A percentile compares a stretch with the other conserved stretches of the same genome.
Conservation (phyloP, 2,113 vertebrate species). For the Lonchura striata region DNA sequence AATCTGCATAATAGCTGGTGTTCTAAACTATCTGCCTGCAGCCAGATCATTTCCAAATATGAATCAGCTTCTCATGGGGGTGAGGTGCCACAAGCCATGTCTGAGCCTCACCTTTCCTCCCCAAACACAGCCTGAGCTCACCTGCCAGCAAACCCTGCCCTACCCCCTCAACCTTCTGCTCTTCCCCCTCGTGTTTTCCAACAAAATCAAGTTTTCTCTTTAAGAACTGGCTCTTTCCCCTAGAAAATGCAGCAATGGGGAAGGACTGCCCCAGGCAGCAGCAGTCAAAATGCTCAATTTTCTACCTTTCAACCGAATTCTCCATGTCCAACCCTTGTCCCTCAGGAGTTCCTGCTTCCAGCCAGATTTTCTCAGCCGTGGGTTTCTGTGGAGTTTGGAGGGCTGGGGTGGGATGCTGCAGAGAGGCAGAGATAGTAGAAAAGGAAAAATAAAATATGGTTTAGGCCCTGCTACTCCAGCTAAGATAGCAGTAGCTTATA, state of each 20-base stretch:
- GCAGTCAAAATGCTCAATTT: fast-evolving
- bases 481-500: not conserved
- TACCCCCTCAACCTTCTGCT: not conserved
- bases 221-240: not conserved
- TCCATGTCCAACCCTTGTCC: not conserved
- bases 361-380: fast-evolving
- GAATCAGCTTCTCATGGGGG: not conserved
- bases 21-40: conserved; percentile 29
- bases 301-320: not conserved
- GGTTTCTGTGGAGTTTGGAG: not conserved
- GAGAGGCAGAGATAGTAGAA: not conserved
- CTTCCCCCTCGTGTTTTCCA: not conserved
- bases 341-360: not conserved
- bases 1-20: conserved; percentile 13
- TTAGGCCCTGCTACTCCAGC: not conserved
- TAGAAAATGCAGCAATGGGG: not conserved
- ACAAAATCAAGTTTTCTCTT: not conserved
- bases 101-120: not conserved
- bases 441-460: not conserved
- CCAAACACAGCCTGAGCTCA: not conserved
- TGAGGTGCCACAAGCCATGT: not conserved
- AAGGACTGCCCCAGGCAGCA: not conserved
- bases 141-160: not conserved
- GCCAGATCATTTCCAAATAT: not conserved
- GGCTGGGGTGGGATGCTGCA: not conserved